These are phyloP conservation scores for Macropodus opercularis DNA, from an alignment of 2,797 vertebrate species.

Conservation along the genomic window DNA sequence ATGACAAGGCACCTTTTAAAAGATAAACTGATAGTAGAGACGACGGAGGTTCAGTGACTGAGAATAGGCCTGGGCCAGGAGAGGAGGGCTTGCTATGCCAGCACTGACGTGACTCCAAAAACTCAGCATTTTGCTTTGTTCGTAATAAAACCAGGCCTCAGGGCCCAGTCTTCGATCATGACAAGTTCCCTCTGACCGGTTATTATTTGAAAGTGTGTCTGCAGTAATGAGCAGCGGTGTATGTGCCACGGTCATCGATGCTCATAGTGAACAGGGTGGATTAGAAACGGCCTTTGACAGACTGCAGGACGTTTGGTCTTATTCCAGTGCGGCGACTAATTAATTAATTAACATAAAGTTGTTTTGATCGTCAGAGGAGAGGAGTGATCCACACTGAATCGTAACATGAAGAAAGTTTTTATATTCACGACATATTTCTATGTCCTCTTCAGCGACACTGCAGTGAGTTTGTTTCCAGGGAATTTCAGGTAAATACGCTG, in stretches of 20 bases:
- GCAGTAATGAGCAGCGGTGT: constrained; percentile 26
- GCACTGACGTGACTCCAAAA: constrained; percentile 26
- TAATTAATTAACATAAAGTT: no score
- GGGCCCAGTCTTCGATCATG: constrained; percentile 58
- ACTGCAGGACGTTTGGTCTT: background rate
- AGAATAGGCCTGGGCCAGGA: constrained; percentile 15
- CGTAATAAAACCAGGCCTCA: constrained; percentile 54
- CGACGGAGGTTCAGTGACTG: constrained; percentile 11
- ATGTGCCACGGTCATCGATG: no score
- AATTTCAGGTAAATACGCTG: constrained; percentile 10
- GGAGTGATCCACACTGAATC: no score
- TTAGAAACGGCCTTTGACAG: background rate
- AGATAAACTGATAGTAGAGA: constrained; percentile 12
- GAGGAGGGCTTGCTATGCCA: constrained; percentile 25
- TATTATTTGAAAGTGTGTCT: constrained; percentile 44
- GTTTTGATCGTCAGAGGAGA: no score
- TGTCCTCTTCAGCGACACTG: constrained; percentile 10
- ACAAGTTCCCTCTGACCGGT: constrained; percentile 54
- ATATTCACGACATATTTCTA: background rate
- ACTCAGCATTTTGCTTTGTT: constrained; percentile 17
- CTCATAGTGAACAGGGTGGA: constrained; percentile 8
- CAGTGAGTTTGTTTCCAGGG: constrained; percentile 20
- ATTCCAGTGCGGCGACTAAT: no score
- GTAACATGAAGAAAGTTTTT: constrained; percentile 15
- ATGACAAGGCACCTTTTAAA: constrained; percentile 33